Evolutionary conservation across 2,797 vertebrate genomes (phyloP).

Genomic region (Cryptoprocta ferox): DNA sequence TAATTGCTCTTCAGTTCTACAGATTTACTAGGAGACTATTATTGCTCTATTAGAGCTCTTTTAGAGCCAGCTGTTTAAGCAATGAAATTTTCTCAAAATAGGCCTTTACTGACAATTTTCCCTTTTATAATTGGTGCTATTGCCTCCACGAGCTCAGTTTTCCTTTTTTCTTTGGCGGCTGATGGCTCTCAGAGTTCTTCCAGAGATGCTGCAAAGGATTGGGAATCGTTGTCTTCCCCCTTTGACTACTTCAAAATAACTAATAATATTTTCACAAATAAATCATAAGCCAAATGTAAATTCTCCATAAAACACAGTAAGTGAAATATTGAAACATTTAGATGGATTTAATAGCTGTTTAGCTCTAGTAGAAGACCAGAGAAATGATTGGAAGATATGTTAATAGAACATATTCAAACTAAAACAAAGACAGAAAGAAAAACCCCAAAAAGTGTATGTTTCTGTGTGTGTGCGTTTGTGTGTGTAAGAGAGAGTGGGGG

Average conservation of each 20-base stretch:
- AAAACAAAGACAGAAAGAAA: not conserved
- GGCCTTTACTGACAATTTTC: conserved; percentile 17
- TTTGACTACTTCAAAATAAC: not conserved
- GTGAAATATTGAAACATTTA: not conserved
- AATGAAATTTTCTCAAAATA: conserved; percentile 38
- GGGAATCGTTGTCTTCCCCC: not conserved
- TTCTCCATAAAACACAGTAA: not conserved
- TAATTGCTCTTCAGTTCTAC: conserved; percentile 42
- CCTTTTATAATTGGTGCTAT: conserved; percentile 4
- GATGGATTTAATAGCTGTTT: not conserved
- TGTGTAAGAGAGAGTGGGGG: no score
- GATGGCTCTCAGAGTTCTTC: not conserved
- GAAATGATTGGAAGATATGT: not conserved
- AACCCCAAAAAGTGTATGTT: not conserved
- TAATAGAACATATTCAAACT: not conserved
- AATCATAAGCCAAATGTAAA: not conserved
- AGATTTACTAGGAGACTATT: not conserved
- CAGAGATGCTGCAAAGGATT: not conserved
- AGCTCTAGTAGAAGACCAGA: not conserved
- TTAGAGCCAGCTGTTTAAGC: conserved; percentile 34
- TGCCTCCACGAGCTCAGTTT: not conserved
- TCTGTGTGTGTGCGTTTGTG: no score
- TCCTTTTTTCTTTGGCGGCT: not conserved
- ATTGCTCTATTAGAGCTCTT: not conserved
- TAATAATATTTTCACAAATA: not conserved